phyloP scores from a whole-genome alignment of 2,888 invertebrate genomes.

The Cacoxenus indagator region DNA sequence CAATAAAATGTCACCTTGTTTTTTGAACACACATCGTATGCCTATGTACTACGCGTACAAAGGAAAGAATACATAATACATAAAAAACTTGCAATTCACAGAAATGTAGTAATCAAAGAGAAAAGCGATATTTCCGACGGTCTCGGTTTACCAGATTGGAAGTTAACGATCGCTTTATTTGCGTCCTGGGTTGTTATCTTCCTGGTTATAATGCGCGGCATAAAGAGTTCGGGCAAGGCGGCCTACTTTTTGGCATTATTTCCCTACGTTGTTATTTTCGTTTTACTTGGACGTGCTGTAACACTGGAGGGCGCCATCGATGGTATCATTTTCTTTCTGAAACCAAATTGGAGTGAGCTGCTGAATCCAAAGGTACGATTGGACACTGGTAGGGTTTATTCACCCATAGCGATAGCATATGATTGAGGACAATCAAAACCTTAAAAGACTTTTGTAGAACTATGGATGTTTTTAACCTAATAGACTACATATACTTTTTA shows the following conservation, averaged over 20 bases:
- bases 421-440: no score
- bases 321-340: conserved; percentile 84
- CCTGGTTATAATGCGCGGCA: conserved; percentile 79
- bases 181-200: conserved; percentile 80
- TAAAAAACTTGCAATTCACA: conserved; percentile 45
- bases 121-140: conserved; percentile 67
- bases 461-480: no score
- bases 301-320: conserved; percentile 79
- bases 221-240: conserved; percentile 84
- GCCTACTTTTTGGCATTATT: conserved; percentile 92
- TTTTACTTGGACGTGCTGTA: conserved; percentile 78
- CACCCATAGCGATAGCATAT: no score
- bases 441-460: no score
- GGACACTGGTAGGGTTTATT: no score
- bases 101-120: conserved; percentile 73
- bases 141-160: conserved; percentile 77
- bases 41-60: background rate
- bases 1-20: background rate
- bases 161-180: conserved; percentile 77
- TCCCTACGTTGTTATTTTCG: conserved; percentile 84
- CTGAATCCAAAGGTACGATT: conserved; percentile 77
- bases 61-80: background rate
- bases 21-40: no score
- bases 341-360: conserved; percentile 83
- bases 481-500: no score